phyloP scores from a whole-genome alignment of 2,888 invertebrate species.

The Fragum fragum region DNA sequence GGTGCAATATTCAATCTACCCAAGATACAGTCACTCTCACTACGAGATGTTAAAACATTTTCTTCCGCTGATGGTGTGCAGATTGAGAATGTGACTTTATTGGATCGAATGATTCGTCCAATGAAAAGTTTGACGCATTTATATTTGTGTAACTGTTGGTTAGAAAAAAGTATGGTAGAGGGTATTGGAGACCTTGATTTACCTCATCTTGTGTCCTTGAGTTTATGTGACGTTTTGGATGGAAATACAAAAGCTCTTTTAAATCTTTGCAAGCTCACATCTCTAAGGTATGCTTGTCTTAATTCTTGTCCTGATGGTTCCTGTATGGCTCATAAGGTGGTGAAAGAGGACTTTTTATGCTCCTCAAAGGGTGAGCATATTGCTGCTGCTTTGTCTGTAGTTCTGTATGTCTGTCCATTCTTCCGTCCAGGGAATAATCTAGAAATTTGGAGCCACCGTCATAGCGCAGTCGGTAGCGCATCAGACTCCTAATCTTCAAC shows the following conservation, averaged over 20 bases:
- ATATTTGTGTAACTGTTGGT: slow-evolving; percentile 91
- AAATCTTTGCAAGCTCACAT: slow-evolving; percentile 87
- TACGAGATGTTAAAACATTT: slow-evolving; percentile 69
- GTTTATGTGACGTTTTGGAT: slow-evolving; percentile 92
- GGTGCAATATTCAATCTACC: slow-evolving; percentile 62
- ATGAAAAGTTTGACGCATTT: slow-evolving; percentile 90
- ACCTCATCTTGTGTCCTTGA: slow-evolving; percentile 91
- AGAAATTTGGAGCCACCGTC: no score
- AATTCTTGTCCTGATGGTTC: no score
- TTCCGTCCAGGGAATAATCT: no score
- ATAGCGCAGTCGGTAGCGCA: no score
- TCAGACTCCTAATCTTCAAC: no score
- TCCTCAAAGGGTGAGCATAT: no score
- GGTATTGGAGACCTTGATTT: slow-evolving; percentile 89
- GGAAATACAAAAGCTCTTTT: slow-evolving; percentile 88
- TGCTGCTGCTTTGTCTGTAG: no score
- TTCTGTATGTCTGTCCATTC: no score
- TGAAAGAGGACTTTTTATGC: no score
- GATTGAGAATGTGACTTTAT: slow-evolving; percentile 59
- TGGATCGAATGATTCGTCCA: slow-evolving; percentile 89
- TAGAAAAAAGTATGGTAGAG: slow-evolving; percentile 88
- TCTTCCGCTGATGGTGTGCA: slow-evolving; percentile 48
- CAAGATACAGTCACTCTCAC: slow-evolving; percentile 62
- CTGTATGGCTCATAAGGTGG: no score
- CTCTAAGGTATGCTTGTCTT: slow-evolving; percentile 87